Conservation (phyloP, 2,888 invertebrate genomes). For the Dolichopus griseipennis region DNA sequence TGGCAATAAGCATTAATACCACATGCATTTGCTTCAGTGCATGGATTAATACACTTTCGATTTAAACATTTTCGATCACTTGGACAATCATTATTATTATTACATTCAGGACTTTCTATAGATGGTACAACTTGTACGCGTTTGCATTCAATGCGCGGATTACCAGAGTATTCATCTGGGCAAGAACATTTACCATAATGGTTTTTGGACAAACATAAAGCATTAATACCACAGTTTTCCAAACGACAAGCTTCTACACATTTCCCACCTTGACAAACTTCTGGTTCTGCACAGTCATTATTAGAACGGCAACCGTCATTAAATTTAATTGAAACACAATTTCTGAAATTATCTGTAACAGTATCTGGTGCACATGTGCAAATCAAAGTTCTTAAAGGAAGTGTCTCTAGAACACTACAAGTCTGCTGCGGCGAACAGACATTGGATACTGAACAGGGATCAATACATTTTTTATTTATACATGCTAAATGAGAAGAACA, state of each 20-base stretch:
- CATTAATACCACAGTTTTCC: slow-evolving; percentile 72
- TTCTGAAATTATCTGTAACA: slow-evolving; percentile 61
- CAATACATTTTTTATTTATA: slow-evolving; percentile 63
- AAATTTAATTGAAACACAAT: slow-evolving; percentile 55
- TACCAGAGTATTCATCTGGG: slow-evolving; percentile 67
- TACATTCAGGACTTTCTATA: slow-evolving; percentile 56
- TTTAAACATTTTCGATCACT: slow-evolving; percentile 66
- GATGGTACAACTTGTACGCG: slow-evolving; percentile 21
- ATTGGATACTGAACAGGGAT: slow-evolving; percentile 63
- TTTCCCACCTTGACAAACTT: slow-evolving; percentile 65
- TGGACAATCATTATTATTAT: slow-evolving; percentile 66
- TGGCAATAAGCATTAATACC: slow-evolving; percentile 75
- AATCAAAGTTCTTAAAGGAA: slow-evolving; percentile 74
- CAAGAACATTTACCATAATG: slow-evolving; percentile 74
- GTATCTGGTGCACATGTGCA: slow-evolving; percentile 80
- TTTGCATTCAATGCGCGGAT: slow-evolving; percentile 65
- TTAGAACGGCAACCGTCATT: slow-evolving; percentile 59
- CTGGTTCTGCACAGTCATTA: slow-evolving; percentile 63
- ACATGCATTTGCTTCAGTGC: slow-evolving; percentile 58
- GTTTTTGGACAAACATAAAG: slow-evolving; percentile 65
- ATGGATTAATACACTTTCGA: slow-evolving; percentile 70
- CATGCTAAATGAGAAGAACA: slow-evolving; percentile 69
- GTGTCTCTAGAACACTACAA: slow-evolving; percentile 67
- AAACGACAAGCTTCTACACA: slow-evolving; percentile 73
- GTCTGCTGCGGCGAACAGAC: slow-evolving; percentile 70